Evolutionary conservation across 2,888 invertebrate species (phyloP).

Genomic region (Sinotaia quadrata): DNA sequence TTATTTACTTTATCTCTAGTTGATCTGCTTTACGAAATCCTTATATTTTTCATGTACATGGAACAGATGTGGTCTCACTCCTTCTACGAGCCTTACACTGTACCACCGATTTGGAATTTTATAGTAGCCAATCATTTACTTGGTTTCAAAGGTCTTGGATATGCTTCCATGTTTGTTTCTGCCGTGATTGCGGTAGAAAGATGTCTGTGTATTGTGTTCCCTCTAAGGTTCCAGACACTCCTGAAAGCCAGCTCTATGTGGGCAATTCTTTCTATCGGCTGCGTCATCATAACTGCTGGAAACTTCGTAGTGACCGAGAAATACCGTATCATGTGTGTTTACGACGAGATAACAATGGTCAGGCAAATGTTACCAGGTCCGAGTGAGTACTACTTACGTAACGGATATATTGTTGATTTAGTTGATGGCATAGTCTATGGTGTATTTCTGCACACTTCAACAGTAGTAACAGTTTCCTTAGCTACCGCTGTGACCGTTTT

Average conservation of each 20-base stretch:
- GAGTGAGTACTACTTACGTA: background rate
- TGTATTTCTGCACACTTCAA: background rate
- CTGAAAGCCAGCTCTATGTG: constrained; percentile 3
- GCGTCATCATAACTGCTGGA: background rate
- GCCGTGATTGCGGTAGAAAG: constrained; percentile 11
- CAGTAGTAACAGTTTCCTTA: background rate
- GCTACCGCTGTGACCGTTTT: constrained; percentile 1
- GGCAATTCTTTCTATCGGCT: background rate
- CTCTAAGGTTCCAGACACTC: background rate
- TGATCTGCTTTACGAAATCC: too few species aligned
- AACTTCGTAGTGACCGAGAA: background rate
- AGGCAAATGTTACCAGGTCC: too few species aligned
- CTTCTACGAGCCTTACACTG: too few species aligned
- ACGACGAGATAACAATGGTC: background rate
- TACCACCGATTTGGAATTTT: too few species aligned
- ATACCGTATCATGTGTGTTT: background rate
- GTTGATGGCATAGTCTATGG: background rate
- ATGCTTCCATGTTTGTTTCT: background rate
- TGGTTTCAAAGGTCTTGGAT: background rate
- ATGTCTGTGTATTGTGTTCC: constrained; percentile 14
- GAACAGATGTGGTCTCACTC: too few species aligned
- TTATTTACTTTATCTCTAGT: too few species aligned
- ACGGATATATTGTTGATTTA: background rate
- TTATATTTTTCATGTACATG: too few species aligned
- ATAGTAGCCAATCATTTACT: too few species aligned